phyloP scores from a whole-genome alignment of 2,797 vertebrate species.

The Pangasius djambal region DNA sequence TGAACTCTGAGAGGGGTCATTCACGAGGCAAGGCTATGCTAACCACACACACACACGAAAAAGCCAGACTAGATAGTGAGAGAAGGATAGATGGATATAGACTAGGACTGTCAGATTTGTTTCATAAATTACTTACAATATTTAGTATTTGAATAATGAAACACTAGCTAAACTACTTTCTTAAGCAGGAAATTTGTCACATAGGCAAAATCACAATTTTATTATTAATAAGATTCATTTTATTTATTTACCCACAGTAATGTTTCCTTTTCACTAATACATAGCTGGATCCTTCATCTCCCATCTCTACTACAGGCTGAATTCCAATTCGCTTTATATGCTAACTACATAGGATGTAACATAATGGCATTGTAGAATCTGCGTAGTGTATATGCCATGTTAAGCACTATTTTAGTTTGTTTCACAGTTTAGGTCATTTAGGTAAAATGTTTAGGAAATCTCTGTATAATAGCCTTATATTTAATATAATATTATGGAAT shows the following conservation, averaged over 20 bases:
- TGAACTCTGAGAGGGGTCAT: slow-evolving; percentile 73
- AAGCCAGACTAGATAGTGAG: background rate
- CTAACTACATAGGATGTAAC: background rate
- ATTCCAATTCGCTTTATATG: background rate
- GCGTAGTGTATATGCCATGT: background rate
- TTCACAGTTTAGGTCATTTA: background rate
- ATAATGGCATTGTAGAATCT: background rate
- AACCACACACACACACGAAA: slow-evolving; percentile 6
- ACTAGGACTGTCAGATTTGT: background rate
- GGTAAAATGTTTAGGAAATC: background rate
- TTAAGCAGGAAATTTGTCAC: background rate
- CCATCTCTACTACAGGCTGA: background rate
- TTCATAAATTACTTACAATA: background rate
- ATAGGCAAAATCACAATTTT: background rate
- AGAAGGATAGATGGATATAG: background rate
- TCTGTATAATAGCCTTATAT: background rate
- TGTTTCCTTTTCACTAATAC: background rate
- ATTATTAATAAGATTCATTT: background rate
- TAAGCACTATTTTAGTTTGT: background rate
- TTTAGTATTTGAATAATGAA: background rate
- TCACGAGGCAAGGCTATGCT: slow-evolving; percentile 65
- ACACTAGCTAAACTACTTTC: background rate
- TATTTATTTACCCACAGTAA: background rate
- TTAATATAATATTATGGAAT: background rate
- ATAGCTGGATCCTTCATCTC: background rate